Percentiles rank a stretch among this genome's conserved stretches.
Conservation (phyloP, 1,140 invertebrate species). For the Temnothorax longispinosus region DNA sequence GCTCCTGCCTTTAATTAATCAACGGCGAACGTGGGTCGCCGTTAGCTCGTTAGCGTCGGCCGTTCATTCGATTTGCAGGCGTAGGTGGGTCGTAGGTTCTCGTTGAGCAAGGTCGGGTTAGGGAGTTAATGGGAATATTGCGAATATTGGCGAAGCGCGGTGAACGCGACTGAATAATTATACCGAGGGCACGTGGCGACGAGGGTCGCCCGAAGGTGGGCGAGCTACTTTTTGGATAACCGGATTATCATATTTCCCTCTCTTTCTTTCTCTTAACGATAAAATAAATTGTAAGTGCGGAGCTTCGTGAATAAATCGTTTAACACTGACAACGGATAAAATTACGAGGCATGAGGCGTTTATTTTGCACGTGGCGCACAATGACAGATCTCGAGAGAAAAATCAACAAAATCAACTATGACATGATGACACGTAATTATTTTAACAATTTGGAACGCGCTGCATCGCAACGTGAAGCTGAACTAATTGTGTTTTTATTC, state of each 20-base stretch:
- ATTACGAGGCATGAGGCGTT: neutral
- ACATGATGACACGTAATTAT: neutral
- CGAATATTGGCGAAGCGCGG: conserved; percentile 76
- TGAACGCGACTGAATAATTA: conserved; percentile 76
- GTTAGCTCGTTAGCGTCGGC: conserved; percentile 75
- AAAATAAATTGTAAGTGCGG: neutral
- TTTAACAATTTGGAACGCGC: neutral
- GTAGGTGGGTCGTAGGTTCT: conserved; percentile 65
- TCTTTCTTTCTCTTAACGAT: neutral
- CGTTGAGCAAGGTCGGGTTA: conserved; percentile 74
- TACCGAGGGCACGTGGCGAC: conserved; percentile 46
- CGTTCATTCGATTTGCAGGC: conserved; percentile 78
- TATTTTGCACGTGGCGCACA: neutral
- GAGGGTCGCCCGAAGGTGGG: conserved; percentile 53
- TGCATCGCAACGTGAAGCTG: neutral
- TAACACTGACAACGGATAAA: neutral
- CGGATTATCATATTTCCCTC: neutral
- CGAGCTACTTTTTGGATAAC: conserved; percentile 26
- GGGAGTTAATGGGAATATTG: conserved; percentile 77
- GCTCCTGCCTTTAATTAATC: conserved; percentile 53
- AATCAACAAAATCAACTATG: neutral
- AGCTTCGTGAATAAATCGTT: neutral
- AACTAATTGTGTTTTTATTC: neutral
- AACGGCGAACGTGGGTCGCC: conserved; percentile 58
- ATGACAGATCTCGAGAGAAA: neutral